phyloP scores from a whole-genome alignment of 2,113 vertebrate genomes.

The Misgurnus anguillicaudatus region DNA sequence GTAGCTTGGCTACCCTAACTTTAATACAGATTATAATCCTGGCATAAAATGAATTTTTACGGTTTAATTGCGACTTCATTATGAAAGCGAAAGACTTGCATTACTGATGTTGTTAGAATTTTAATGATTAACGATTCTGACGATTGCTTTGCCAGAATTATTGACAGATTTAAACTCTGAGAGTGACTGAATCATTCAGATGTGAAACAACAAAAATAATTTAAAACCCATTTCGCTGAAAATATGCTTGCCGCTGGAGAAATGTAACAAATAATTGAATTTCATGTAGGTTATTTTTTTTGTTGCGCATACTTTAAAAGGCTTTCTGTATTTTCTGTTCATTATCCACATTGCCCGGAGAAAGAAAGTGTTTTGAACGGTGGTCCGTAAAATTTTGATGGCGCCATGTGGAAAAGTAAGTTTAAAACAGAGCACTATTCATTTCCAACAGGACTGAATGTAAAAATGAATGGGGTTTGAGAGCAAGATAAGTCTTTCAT shows the following conservation, averaged over 20 bases:
- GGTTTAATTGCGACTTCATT: neutral
- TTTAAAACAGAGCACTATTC: conserved; percentile 36
- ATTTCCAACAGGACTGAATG: conserved; percentile 30
- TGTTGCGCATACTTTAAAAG: neutral
- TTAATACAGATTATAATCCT: neutral
- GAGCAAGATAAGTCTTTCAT: conserved; percentile 37
- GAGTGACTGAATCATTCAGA: conserved; percentile 21
- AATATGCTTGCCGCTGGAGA: conserved; percentile 8
- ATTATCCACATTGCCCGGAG: conserved; percentile 21
- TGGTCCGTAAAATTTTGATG: conserved; percentile 34
- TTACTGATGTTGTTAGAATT: neutral
- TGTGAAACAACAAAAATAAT: conserved; percentile 4
- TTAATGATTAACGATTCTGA: neutral
- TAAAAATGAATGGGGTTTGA: conserved; percentile 32
- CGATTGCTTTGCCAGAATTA: conserved; percentile 18
- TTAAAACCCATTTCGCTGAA: conserved; percentile 7
- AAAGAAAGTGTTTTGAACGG: conserved; percentile 2
- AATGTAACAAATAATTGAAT: conserved; percentile 14
- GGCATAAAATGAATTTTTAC: conserved; percentile 3
- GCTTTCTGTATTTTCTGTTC: conserved; percentile 17
- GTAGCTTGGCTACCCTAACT: neutral
- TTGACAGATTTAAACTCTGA: conserved; percentile 4
- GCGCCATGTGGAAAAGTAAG: conserved; percentile 21
- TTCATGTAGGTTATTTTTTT: neutral
- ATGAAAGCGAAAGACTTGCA: neutral